Base-by-base conservation (phyloP, 1,140 invertebrate species). In the Danaus melanippus region DNA sequence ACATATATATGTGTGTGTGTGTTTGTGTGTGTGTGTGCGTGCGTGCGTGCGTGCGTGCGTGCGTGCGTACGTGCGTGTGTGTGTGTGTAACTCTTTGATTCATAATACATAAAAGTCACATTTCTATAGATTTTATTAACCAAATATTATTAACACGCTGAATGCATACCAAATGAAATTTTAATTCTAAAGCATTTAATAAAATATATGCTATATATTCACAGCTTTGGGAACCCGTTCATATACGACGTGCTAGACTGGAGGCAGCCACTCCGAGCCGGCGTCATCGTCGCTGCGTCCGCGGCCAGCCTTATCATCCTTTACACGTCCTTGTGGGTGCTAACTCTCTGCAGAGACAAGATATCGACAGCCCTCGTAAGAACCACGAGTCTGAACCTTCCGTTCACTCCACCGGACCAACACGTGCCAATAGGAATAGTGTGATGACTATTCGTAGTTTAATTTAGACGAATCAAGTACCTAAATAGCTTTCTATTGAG, bases 171-270 rank as follows among this genome's bases (percentile, higher is more conserved):
- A 32, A 8, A 32, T 32, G 6, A 15, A 3, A 32, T 3, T 32
- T 3, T 32, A 9, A 48, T 9, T 46, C n/a, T 12, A 32, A 39
- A n/a, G 15, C 15, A n/a, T 21, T 11, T 39, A 2, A 11, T 5
- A 11, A 12, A 9, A 46, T 5, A 17, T 47, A 47, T 32, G 10
- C 17, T 9, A 48, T 48, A 48, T 32, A 32, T 21, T 89, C 87
- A 43, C 73, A 92, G 91, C 58, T 67, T 86, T 8, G 92, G 91
- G 0, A 77, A 89, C 9, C 88, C 86, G 0, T 92, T 88, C 62
- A 93, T 94, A 42, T 94, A 94, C 68, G 87, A 88, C 56, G 85
- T 93, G 1, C 71, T 94, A 8, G 89, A 94, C 67, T 94, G 93
- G 93, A 71, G 85, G 15, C 84, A 90, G 42, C 40, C 66, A 0